phyloP scores from a whole-genome alignment of 1,140 invertebrate genomes.

The Meloidogyne exigua region DNA sequence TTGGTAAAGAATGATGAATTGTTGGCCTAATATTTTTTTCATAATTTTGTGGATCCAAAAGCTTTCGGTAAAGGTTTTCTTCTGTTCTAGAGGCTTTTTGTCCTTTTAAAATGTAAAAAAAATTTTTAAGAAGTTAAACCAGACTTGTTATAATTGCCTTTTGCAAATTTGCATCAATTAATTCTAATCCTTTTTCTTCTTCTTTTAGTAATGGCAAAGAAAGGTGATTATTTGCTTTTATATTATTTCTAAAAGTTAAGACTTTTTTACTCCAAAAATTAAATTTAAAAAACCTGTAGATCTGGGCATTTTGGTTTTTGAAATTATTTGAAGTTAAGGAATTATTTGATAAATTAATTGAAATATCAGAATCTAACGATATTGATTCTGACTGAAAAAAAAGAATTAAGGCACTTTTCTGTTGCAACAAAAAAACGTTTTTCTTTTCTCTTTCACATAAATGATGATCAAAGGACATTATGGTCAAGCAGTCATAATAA shows the following conservation, averaged over 20 bases:
- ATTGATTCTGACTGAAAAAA: background rate
- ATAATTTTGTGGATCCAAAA: constrained; percentile 52
- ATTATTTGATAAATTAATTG: background rate
- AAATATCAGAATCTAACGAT: background rate
- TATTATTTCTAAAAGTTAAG: too few species aligned
- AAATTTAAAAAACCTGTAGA: too few species aligned
- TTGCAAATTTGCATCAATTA: constrained; percentile 20
- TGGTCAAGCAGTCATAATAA: too few species aligned
- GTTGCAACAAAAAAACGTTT: background rate
- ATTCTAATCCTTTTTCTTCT: background rate
- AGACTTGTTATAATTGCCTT: background rate
- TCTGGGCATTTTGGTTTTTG: too few species aligned
- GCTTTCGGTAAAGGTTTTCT: constrained; percentile 53
- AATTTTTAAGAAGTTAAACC: background rate
- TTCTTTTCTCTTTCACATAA: too few species aligned
- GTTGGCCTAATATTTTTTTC: constrained; percentile 58
- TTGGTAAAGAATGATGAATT: constrained; percentile 53
- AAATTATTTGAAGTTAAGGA: background rate
- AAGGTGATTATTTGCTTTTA: too few species aligned
- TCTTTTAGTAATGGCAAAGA: background rate
- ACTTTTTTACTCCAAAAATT: too few species aligned
- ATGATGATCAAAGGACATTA: too few species aligned
- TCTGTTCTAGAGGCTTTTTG: constrained; percentile 51
- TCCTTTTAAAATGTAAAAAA: constrained; percentile 40
- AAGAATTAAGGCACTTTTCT: background rate